Conservation (phyloP, 1,140 invertebrate species). For the Zaprionus inermis region DNA sequence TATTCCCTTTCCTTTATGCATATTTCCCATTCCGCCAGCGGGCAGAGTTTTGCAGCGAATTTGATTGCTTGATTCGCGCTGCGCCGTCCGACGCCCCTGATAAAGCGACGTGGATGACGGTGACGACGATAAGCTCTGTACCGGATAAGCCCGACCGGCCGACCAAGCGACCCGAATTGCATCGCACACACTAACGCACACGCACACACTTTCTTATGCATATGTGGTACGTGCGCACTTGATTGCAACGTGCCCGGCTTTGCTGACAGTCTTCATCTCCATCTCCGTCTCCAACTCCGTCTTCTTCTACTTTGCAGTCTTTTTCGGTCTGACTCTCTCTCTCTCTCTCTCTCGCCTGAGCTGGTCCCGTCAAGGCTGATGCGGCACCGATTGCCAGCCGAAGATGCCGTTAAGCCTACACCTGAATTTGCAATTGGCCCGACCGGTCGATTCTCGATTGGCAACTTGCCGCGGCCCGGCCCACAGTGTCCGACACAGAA, state of each 20-base stretch:
- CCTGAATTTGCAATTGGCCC: conserved; percentile 24
- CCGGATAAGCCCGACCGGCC: conserved; percentile 38
- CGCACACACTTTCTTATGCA: not conserved
- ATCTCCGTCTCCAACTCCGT: not conserved
- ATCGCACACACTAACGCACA: not conserved
- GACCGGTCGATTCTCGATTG: conserved; percentile 32
- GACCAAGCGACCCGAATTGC: conserved; percentile 12
- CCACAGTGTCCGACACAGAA: conserved; percentile 10
- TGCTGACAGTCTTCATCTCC: not conserved
- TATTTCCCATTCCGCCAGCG: conserved; percentile 11
- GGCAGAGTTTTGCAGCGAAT: not conserved
- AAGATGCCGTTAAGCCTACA: conserved; percentile 50
- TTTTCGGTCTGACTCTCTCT: conserved; percentile 7
- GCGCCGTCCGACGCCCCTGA: conserved; percentile 17
- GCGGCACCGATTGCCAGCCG: conserved; percentile 30
- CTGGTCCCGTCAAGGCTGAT: conserved; percentile 36
- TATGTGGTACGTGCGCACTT: conserved; percentile 47
- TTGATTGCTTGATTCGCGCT: conserved; percentile 36
- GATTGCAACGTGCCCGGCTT: conserved; percentile 39
- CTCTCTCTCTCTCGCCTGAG: not conserved
- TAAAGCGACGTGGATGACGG: conserved; percentile 44
- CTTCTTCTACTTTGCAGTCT: conserved; percentile 4
- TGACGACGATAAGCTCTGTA: conserved; percentile 47
- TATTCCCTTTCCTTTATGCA: conserved; percentile 4
- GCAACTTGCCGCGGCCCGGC: conserved; percentile 7